Evolutionary conservation across 2,113 vertebrate genomes (phyloP).

Genomic region (Malurus alboscapulatus): DNA sequence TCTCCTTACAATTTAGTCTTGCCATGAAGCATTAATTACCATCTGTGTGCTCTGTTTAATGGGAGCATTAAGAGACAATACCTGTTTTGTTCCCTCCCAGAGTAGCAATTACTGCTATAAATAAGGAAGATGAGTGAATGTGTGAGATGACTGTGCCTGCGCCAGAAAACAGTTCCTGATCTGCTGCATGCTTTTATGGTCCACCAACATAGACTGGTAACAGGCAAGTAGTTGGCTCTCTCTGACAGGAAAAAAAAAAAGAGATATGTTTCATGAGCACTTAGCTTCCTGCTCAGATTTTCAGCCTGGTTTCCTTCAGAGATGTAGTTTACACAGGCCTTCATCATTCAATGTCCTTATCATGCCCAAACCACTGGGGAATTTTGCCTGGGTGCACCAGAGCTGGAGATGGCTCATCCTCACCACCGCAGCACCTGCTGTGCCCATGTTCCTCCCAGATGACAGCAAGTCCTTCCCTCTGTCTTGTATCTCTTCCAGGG

Average conservation of each 20-base stretch:
- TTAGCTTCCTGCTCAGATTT: background rate
- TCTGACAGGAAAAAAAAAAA: background rate
- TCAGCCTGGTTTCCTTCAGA: background rate
- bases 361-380: background rate
- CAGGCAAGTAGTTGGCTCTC: background rate
- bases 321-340: background rate
- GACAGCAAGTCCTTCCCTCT: background rate
- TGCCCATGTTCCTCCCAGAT: rapidly evolving
- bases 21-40: slow-evolving; percentile 43
- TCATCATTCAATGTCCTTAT: background rate
- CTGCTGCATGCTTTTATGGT: background rate
- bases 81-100: background rate
- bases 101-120: slow-evolving; percentile 15
- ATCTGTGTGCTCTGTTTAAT: slow-evolving; percentile 17
- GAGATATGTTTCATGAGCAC: background rate
- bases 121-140: background rate
- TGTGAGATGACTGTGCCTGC: background rate
- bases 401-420: background rate
- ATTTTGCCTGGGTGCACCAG: background rate
- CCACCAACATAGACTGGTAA: background rate
- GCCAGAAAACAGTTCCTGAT: background rate
- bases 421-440: background rate
- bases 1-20: background rate
- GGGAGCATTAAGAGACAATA: slow-evolving; percentile 25
- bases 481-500: background rate